A percentile compares a stretch with the other conserved stretches of the same genome.
Conservation (phyloP, 2,888 invertebrate species). For the Yponomeuta sedellus region DNA sequence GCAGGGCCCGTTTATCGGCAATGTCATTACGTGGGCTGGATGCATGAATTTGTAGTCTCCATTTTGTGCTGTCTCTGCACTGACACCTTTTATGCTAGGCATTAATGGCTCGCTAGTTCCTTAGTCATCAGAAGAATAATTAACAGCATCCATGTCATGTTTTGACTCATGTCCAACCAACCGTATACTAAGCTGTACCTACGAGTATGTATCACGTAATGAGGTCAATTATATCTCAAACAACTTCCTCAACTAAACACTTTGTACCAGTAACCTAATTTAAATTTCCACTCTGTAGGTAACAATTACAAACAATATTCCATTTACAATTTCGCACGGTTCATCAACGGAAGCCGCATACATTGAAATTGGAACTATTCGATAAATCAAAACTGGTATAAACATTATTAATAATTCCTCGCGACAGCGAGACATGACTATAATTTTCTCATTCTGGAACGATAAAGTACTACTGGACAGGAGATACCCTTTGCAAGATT, state of each 20-base stretch:
- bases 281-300: background rate
- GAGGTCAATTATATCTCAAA: background rate
- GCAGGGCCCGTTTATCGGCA: constrained; percentile 41
- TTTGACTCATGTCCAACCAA: background rate
- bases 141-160: background rate
- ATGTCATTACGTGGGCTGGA: constrained; percentile 47
- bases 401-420: background rate
- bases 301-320: background rate
- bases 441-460: constrained; percentile 1
- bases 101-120: background rate
- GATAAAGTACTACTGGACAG: background rate
- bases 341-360: background rate
- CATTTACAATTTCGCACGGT: background rate
- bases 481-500: background rate
- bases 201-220: background rate
- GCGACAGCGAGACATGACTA: background rate
- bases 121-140: background rate
- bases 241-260: background rate
- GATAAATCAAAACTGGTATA: background rate
- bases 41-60: constrained; percentile 26
- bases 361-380: background rate
- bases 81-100: background rate
- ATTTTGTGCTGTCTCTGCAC: background rate
- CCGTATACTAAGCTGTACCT: background rate
- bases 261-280: background rate